Evolutionary conservation across 2,888 invertebrate genomes (phyloP).

Genomic region (Eupithecia abbreviata): DNA sequence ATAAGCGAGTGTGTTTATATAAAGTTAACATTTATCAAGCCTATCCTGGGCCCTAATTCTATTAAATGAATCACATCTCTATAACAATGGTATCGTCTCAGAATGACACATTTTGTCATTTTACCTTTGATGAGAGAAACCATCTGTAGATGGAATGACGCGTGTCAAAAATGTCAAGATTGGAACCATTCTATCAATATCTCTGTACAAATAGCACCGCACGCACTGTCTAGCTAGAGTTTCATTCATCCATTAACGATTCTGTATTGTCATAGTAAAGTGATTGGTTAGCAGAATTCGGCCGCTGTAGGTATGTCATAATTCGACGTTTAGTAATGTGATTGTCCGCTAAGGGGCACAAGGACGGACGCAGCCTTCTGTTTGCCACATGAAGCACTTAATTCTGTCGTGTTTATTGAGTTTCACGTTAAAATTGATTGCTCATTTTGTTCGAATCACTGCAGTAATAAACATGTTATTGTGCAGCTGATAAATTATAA

Average conservation of each 20-base stretch:
- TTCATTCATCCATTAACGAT: no score
- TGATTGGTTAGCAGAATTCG: background rate
- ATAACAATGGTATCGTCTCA: no score
- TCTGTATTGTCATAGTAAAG: no score
- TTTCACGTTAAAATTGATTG: slow-evolving; percentile 35
- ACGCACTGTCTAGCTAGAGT: no score
- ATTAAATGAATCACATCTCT: no score
- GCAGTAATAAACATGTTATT: slow-evolving; percentile 8
- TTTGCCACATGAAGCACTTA: slow-evolving; percentile 57
- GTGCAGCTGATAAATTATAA: slow-evolving; percentile 1
- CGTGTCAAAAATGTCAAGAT: no score
- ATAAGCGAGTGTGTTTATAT: slow-evolving; percentile 14
- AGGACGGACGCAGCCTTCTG: slow-evolving; percentile 65
- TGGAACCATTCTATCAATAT: no score
- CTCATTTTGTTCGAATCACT: slow-evolving; percentile 32
- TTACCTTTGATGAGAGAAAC: no score
- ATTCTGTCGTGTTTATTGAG: slow-evolving; percentile 52
- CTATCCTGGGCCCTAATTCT: slow-evolving; percentile 13
- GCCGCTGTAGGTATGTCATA: slow-evolving; percentile 55
- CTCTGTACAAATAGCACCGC: no score
- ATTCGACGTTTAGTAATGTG: slow-evolving; percentile 68
- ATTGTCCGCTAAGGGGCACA: slow-evolving; percentile 72
- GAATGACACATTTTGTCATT: no score
- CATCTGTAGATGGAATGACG: no score
- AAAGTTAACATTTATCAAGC: slow-evolving; percentile 33